Evolutionary conservation across 1,140 invertebrate species (phyloP).

Genomic region (Parasteatoda tepidariorum): DNA sequence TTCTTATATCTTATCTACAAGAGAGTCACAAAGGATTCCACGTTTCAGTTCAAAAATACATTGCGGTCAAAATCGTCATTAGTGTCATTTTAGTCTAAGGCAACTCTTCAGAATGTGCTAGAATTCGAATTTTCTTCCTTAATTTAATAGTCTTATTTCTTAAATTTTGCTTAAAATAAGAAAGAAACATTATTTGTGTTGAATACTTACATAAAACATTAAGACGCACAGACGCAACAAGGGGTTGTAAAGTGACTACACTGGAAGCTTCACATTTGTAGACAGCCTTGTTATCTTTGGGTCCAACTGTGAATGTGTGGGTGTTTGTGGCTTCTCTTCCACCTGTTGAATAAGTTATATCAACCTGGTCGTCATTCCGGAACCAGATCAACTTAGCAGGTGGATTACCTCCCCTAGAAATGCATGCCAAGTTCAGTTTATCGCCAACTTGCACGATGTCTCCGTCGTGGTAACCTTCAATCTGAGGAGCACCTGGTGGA

Average conservation of each 20-base stretch:
- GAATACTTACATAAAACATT: conserved; percentile 88
- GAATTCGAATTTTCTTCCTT: too few relatives aligned
- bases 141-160: too few relatives aligned
- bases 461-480: conserved; percentile 89
- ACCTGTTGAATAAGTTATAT: conserved; percentile 76
- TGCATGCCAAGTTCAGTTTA: conserved; percentile 87
- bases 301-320: conserved; percentile 85
- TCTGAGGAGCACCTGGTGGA: conserved; percentile 90
- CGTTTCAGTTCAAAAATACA: too few relatives aligned
- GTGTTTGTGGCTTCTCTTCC: conserved; percentile 85
- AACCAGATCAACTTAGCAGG: conserved; percentile 94
- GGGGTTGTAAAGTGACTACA: conserved; percentile 83
- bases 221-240: conserved; percentile 82
- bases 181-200: background rate
- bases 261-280: conserved; percentile 94
- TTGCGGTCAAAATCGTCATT: too few relatives aligned
- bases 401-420: conserved; percentile 93
- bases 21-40: too few relatives aligned
- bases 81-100: too few relatives aligned
- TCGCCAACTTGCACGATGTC: conserved; percentile 86
- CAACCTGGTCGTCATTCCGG: conserved; percentile 77
- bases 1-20: too few relatives aligned
- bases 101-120: too few relatives aligned
- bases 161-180: too few relatives aligned
- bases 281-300: conserved; percentile 89